Evolutionary conservation across 2,797 vertebrate genomes (phyloP).

Genomic region (Schizopygopsis pylzovi): DNA sequence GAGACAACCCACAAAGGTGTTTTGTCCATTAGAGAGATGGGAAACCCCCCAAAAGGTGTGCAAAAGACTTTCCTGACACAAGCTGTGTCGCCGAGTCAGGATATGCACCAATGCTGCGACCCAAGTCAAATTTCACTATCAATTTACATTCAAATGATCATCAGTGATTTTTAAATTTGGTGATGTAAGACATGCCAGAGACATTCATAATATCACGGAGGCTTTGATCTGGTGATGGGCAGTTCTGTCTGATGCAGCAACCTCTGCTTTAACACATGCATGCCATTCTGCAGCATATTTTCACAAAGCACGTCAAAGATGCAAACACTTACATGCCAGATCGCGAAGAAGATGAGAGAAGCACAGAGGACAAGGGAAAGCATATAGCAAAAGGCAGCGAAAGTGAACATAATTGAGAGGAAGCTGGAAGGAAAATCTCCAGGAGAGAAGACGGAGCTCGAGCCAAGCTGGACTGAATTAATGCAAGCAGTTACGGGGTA

Average conservation of each 20-base stretch:
- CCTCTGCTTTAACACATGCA: slow-evolving; percentile 14
- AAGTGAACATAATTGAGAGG: slow-evolving; percentile 81
- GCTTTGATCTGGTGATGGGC: slow-evolving; percentile 19
- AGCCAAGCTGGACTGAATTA: slow-evolving; percentile 15
- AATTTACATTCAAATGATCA: not conserved
- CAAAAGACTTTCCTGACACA: slow-evolving; percentile 10
- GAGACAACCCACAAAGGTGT: not conserved
- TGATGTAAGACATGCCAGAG: not conserved
- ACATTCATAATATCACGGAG: not conserved
- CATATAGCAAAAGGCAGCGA: slow-evolving; percentile 87
- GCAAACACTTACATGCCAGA: slow-evolving; percentile 82
- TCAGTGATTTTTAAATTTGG: not conserved
- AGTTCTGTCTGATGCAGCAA: slow-evolving; percentile 11
- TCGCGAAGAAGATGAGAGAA: slow-evolving; percentile 84
- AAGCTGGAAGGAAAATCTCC: slow-evolving; percentile 64
- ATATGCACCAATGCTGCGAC: not conserved
- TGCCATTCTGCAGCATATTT: slow-evolving; percentile 36
- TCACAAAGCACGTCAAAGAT: slow-evolving; percentile 34
- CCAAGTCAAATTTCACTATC: slow-evolving; percentile 9
- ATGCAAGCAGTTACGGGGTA: slow-evolving; percentile 44
- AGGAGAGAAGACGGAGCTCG: slow-evolving; percentile 57
- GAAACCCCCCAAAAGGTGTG: slow-evolving; percentile 1
- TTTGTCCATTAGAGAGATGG: not conserved
- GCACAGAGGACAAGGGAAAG: slow-evolving; percentile 84
- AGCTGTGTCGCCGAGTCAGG: not conserved